Evolutionary conservation across 2,113 vertebrate species (phyloP).

Genomic region (Hippocampus barbouri): DNA sequence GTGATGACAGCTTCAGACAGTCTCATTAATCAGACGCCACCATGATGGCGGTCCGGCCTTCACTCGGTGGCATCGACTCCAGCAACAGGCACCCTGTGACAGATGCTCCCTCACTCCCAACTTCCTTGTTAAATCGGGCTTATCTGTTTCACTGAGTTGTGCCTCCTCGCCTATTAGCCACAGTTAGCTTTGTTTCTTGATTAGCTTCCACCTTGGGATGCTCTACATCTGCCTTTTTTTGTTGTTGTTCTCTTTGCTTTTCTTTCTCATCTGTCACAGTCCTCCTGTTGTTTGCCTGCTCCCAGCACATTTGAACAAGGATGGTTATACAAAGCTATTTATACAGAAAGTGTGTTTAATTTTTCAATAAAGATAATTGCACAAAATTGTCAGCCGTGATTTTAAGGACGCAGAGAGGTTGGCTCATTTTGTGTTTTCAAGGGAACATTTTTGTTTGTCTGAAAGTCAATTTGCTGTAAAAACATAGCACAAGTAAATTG

Average conservation of each 20-base stretch:
- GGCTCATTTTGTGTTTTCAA: not conserved
- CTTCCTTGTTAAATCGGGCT: not conserved
- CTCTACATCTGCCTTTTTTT: slow-evolving; percentile 5
- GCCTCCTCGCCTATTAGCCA: slow-evolving; percentile 29
- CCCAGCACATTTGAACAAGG: slow-evolving; percentile 61
- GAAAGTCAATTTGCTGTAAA: not conserved
- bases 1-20: slow-evolving; percentile 36
- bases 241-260: not conserved
- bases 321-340: slow-evolving; percentile 80
- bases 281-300: slow-evolving; percentile 26
- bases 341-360: slow-evolving; percentile 87
- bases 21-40: slow-evolving; percentile 42
- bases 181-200: slow-evolving; percentile 7
- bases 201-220: not conserved
- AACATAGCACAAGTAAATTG: not conserved
- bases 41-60: slow-evolving; percentile 32
- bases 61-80: slow-evolving; percentile 6
- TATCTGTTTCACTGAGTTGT: slow-evolving; percentile 29
- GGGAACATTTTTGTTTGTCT: not conserved
- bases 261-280: slow-evolving; percentile 15
- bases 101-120: not conserved
- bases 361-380: slow-evolving; percentile 84
- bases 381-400: slow-evolving; percentile 27
- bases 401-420: not conserved
- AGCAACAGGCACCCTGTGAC: not conserved